These are phyloP conservation scores for Acrocephalus scirpaceus DNA, from an alignment of 2,797 vertebrate species.

Conservation along the genomic window DNA sequence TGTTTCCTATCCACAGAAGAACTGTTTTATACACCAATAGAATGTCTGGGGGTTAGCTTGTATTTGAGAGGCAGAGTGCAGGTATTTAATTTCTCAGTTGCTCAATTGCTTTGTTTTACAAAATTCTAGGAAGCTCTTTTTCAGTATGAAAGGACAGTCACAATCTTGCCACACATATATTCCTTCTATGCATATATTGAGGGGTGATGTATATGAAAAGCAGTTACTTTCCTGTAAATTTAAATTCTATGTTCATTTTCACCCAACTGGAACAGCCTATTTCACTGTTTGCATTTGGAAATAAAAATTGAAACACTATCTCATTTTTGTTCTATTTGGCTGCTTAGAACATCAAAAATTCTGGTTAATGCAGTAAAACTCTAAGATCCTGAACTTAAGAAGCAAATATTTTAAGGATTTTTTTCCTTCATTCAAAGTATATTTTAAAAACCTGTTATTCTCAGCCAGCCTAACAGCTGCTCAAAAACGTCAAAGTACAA, in stretches of 20 bases:
- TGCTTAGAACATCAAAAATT: not conserved
- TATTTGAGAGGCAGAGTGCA: not conserved
- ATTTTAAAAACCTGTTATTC: slow-evolving; percentile 24
- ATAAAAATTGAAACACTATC: not conserved
- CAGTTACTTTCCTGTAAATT: not conserved
- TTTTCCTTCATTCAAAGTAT: not conserved
- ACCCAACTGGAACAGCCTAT: not conserved
- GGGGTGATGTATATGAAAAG: not conserved
- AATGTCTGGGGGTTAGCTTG: not conserved
- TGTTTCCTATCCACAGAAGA: not conserved
- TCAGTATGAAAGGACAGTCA: not conserved
- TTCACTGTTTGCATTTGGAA: not conserved
- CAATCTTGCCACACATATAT: not conserved
- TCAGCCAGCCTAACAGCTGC: not conserved
- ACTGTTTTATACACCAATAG: not conserved
- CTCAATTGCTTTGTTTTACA: not conserved
- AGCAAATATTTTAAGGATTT: not conserved
- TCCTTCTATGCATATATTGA: not conserved
- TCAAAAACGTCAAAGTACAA: not conserved
- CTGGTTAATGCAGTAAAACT: not conserved
- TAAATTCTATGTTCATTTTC: not conserved
- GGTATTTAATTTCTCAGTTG: not conserved
- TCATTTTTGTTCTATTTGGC: not conserved
- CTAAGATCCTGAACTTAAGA: not conserved
- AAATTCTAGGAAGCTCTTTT: not conserved